Base-by-base conservation (phyloP, 2,797 vertebrate genomes). In the Leucoraja ocellata region DNA sequence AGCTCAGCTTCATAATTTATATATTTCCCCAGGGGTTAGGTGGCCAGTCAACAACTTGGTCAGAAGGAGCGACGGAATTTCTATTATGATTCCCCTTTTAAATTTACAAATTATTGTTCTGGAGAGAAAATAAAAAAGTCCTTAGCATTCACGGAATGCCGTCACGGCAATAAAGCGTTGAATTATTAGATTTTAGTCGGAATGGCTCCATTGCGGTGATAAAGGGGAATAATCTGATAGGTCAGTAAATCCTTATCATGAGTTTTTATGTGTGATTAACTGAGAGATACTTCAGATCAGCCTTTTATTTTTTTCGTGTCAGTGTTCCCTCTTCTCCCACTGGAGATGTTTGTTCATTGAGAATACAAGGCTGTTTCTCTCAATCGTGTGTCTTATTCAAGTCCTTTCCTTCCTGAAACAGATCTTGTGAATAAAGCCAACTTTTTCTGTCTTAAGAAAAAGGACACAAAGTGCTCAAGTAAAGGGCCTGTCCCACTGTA, bases 161-260 rank as follows among this genome's bases (percentile, higher is more conserved):
- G n/a, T 21, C 16, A 21, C 36, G n/a, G 84, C 61, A 88, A 68
- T 88, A 88, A 36, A 36, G 63, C 21, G 68, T 63, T 88, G 84
- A 88, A 88, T 88, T 88, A 88, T 88, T 88, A 46, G 65, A 16
- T 36, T 88, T 63, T 68, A 16, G 16, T 36, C 18, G n/a, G 61
- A 88, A 36, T 63, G 21, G 63, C 65, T 88, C 84, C 32, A n/a
- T 63, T 36, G n/a, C 11, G 63, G 61, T 88, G 63, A 88, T 88
- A 68, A 88, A 88, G 36, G 61, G n/a, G 32, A 18, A 88, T 68
- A 32, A 88, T 68, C 63, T 21, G 63, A 88, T 65, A 21, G 84
- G 84, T 88, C 84, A 68, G 61, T 88, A 88, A 88, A 88, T 88
- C 84, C 65, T 88, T 21, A 88, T 88, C 84, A 68, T 88, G 84